Evolutionary conservation across 2,888 invertebrate genomes (phyloP).

Genomic region (Hydroisotoma schaefferi): DNA sequence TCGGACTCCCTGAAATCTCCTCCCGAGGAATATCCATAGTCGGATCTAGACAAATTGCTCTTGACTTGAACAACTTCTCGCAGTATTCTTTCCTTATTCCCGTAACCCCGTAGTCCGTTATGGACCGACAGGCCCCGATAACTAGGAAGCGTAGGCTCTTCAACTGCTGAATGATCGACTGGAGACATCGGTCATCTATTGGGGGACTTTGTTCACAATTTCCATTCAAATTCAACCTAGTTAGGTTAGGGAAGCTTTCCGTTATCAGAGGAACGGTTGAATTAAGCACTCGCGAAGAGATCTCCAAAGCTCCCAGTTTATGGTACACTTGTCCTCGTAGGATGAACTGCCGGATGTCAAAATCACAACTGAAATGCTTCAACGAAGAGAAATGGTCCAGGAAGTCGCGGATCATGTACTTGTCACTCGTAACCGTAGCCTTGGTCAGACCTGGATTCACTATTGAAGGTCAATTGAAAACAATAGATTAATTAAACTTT

Average conservation of each 20-base stretch:
- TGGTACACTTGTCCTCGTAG: slow-evolving; percentile 14
- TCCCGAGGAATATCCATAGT: slow-evolving; percentile 21
- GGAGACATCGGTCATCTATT: slow-evolving; percentile 22
- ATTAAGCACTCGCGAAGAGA: slow-evolving; percentile 18
- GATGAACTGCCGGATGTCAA: slow-evolving; percentile 19
- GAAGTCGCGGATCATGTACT: slow-evolving; percentile 23
- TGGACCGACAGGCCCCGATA: slow-evolving; percentile 21
- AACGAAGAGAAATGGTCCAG: slow-evolving; percentile 20
- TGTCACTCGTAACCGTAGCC: slow-evolving; percentile 19
- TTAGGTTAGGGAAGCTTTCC: slow-evolving; percentile 25
- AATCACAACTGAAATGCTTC: slow-evolving; percentile 19
- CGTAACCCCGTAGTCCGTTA: slow-evolving; percentile 30
- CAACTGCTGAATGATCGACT: slow-evolving; percentile 24
- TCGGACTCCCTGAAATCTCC: slow-evolving; percentile 21
- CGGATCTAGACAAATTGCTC: slow-evolving; percentile 26
- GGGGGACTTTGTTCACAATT: slow-evolving; percentile 15
- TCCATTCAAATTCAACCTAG: slow-evolving; percentile 23
- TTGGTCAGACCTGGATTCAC: too few species aligned
- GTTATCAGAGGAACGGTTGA: slow-evolving; percentile 20
- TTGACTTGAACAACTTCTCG: slow-evolving; percentile 24
- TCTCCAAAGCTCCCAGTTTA: slow-evolving; percentile 18
- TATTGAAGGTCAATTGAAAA: too few species aligned
- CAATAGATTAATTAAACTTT: too few species aligned
- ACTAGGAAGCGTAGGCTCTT: slow-evolving; percentile 16
- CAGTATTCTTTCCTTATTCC: slow-evolving; percentile 24